Evolutionary conservation across 2,888 invertebrate species (phyloP).

Genomic region (Hirtodrosophila trivittata): DNA sequence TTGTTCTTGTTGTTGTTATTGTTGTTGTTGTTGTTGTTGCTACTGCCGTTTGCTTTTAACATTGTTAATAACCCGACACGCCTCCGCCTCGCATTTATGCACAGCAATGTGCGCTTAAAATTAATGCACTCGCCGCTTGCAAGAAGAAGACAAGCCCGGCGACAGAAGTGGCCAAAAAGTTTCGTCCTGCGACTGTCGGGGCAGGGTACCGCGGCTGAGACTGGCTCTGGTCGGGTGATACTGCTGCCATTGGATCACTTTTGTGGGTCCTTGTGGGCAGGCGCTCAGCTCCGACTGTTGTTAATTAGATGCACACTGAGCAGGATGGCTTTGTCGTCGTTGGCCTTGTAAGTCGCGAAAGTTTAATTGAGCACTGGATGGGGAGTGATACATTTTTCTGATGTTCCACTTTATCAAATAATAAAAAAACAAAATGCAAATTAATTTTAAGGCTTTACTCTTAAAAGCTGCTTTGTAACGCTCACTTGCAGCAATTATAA

Average conservation of each 20-base stretch:
- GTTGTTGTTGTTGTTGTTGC: constrained; percentile 32
- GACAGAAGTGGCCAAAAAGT: constrained; percentile 71
- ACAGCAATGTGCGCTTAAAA: constrained; percentile 77
- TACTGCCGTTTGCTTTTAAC: constrained; percentile 69
- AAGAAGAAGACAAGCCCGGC: constrained; percentile 41
- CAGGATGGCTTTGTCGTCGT: constrained; percentile 12
- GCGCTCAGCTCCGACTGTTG: constrained; percentile 46
- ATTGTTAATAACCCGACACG: constrained; percentile 77
- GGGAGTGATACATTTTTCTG: constrained; percentile 35
- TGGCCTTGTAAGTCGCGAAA: constrained; percentile 44
- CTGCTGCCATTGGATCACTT: constrained; percentile 20
- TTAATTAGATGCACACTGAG: constrained; percentile 66
- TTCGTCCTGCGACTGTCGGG: constrained; percentile 12
- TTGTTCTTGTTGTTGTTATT: constrained; percentile 20
- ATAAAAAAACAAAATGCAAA: constrained; percentile 18
- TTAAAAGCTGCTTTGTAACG: constrained; percentile 11
- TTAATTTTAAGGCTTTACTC: constrained; percentile 26
- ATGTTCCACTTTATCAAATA: constrained; percentile 20
- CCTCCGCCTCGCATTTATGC: constrained; percentile 69
- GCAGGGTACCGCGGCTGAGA: neutral
- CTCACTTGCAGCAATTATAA: neutral
- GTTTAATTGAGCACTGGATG: constrained; percentile 47
- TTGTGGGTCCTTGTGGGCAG: constrained; percentile 11
- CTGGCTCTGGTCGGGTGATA: neutral
- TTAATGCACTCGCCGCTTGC: constrained; percentile 68